These are phyloP conservation scores for Saguinus midas DNA, from an alignment of 2,113 vertebrate species.

Conservation along the genomic window DNA sequence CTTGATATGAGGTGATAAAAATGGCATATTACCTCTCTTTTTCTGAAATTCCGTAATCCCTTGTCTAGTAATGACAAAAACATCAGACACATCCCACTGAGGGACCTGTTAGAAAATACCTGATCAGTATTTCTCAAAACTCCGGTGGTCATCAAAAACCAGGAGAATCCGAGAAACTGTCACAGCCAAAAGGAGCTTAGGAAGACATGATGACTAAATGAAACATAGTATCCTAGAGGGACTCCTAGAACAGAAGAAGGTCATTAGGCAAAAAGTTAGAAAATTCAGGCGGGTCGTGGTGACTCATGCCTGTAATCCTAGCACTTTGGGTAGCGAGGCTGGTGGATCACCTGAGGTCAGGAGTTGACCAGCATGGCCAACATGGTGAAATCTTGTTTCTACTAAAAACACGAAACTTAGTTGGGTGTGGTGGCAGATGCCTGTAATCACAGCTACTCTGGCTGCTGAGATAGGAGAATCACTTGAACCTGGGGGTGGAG, in stretches of 20 bases:
- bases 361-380: too few relatives aligned
- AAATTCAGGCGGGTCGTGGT: too few relatives aligned
- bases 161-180: background rate
- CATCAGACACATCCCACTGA: background rate
- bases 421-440: too few relatives aligned
- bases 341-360: too few relatives aligned
- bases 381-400: too few relatives aligned
- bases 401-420: too few relatives aligned
- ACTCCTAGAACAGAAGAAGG: background rate
- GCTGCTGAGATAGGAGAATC: too few relatives aligned
- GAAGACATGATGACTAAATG: background rate
- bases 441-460: too few relatives aligned
- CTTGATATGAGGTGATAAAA: background rate
- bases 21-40: background rate
- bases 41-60: background rate
- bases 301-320: too few relatives aligned
- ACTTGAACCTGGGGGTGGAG: too few relatives aligned
- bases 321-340: too few relatives aligned
- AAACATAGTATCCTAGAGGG: background rate
- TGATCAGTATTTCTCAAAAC: background rate
- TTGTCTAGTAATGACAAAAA: background rate
- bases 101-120: background rate
- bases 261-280: background rate
- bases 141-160: background rate
- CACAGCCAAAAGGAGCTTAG: background rate